Percentiles rank a stretch among this genome's conserved stretches.
These are phyloP conservation scores for Euphydryas editha DNA, from an alignment of 2,888 invertebrate species.

Conservation along the genomic window DNA sequence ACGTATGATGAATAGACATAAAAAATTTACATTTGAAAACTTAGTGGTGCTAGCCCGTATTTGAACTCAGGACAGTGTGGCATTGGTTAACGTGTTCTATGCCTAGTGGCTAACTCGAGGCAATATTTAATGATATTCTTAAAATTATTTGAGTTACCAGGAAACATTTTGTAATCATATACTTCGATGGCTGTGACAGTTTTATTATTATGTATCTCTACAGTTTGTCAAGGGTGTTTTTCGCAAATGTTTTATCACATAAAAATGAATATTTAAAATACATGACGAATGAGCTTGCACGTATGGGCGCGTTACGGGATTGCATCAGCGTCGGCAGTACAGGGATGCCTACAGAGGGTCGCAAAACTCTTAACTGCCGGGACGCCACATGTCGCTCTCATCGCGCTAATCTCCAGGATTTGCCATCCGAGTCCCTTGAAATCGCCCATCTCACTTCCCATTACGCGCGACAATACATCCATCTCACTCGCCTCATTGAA, in stretches of 20 bases:
- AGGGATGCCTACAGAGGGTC: constrained; percentile 53
- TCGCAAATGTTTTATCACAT: constrained; percentile 5
- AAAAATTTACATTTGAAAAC: too few species aligned
- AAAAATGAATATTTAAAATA: constrained; percentile 31
- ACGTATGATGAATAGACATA: too few species aligned
- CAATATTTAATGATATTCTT: too few species aligned
- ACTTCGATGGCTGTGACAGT: neutral
- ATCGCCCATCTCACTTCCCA: constrained; percentile 60
- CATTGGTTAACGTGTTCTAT: too few species aligned
- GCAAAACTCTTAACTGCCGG: constrained; percentile 75
- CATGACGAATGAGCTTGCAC: constrained; percentile 34
- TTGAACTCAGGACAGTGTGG: too few species aligned
- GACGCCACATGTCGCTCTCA: constrained; percentile 82
- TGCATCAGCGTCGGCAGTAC: constrained; percentile 39
- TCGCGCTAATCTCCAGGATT: constrained; percentile 82
- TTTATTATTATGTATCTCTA: neutral
- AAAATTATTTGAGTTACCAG: too few species aligned
- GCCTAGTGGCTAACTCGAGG: too few species aligned
- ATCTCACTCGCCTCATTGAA: constrained; percentile 79
- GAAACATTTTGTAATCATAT: too few species aligned
- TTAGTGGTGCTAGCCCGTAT: too few species aligned
- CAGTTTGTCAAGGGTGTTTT: neutral
- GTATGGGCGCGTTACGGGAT: constrained; percentile 51
- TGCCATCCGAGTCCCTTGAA: constrained; percentile 76
- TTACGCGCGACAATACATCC: constrained; percentile 57